Percentiles rank a stretch among this genome's conserved stretches.
phyloP scores from a whole-genome alignment of 1,140 invertebrate species.

The Vanessa tameamea region DNA sequence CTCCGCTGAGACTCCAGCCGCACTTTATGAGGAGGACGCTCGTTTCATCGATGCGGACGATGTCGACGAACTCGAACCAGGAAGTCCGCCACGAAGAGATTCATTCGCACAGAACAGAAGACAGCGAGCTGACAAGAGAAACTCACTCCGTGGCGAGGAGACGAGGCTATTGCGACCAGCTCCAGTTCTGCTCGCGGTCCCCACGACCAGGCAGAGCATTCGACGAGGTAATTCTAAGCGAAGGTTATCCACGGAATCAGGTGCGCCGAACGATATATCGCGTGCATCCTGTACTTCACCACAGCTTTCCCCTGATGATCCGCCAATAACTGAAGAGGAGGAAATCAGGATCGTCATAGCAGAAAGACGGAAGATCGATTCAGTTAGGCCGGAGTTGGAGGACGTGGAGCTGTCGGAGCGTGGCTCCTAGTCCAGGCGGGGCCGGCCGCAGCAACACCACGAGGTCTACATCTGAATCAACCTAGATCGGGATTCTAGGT shows the following conservation, averaged over 20 bases:
- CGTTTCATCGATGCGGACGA: constrained; percentile 79
- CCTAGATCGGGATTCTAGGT: constrained; percentile 32
- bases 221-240: constrained; percentile 55
- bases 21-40: constrained; percentile 77
- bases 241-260: constrained; percentile 62
- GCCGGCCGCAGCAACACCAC: constrained; percentile 77
- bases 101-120: constrained; percentile 69
- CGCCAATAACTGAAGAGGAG: constrained; percentile 70
- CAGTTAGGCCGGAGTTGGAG: constrained; percentile 64
- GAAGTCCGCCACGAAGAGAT: constrained; percentile 62
- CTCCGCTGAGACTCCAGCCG: constrained; percentile 67
- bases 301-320: constrained; percentile 54
- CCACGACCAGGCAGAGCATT: constrained; percentile 58
- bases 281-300: constrained; percentile 47
- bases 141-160: constrained; percentile 70
- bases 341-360: constrained; percentile 78
- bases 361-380: constrained; percentile 75
- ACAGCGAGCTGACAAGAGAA: constrained; percentile 68
- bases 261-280: constrained; percentile 53
- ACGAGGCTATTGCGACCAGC: constrained; percentile 64
- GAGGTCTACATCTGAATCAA: constrained; percentile 74
- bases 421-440: constrained; percentile 76
- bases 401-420: constrained; percentile 73
- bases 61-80: constrained; percentile 68
- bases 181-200: constrained; percentile 64